phyloP scores from a whole-genome alignment of 2,113 vertebrate species.

The Oryzias javanicus region DNA sequence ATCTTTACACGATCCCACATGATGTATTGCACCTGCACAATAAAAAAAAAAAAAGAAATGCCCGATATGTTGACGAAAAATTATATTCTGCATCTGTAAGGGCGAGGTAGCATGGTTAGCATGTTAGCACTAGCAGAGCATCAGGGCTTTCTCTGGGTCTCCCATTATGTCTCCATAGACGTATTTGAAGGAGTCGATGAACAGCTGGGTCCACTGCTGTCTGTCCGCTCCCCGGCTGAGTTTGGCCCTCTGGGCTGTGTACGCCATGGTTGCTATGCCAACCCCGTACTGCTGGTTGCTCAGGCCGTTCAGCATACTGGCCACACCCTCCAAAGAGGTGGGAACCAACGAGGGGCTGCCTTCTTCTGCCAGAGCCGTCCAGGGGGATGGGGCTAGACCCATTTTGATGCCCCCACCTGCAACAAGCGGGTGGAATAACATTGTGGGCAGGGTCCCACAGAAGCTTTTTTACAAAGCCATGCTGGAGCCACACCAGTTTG shows the following conservation, averaged over 20 bases:
- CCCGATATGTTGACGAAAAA: conserved; percentile 29
- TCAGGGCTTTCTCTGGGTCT: conserved; percentile 83
- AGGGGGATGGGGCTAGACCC: conserved; percentile 80
- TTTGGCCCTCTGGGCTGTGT: conserved; percentile 96
- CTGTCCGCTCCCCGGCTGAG: conserved; percentile 86
- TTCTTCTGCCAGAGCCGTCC: conserved; percentile 87
- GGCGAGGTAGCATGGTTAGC: conserved; percentile 63
- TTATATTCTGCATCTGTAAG: conserved; percentile 41
- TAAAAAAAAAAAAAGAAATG: conserved; percentile 34
- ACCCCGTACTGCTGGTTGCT: conserved; percentile 84
- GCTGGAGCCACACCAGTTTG: conserved; percentile 16
- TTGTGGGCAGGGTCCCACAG: conserved; percentile 76
- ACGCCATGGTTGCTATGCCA: conserved; percentile 94
- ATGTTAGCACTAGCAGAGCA: conserved; percentile 81
- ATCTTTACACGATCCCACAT: conserved; percentile 36
- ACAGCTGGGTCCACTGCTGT: conserved; percentile 92
- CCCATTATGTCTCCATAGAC: conserved; percentile 93
- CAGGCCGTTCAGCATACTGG: conserved; percentile 86
- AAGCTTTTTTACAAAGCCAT: conserved; percentile 52
- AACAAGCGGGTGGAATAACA: conserved; percentile 92
- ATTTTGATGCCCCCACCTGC: conserved; percentile 85
- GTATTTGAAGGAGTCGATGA: conserved; percentile 95
- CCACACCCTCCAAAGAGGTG: conserved; percentile 86
- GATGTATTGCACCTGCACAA: conserved; percentile 31
- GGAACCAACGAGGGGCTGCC: conserved; percentile 80